These are phyloP conservation scores for Eurytoma californica DNA, from an alignment of 2,888 invertebrate species.

Conservation along the genomic window DNA sequence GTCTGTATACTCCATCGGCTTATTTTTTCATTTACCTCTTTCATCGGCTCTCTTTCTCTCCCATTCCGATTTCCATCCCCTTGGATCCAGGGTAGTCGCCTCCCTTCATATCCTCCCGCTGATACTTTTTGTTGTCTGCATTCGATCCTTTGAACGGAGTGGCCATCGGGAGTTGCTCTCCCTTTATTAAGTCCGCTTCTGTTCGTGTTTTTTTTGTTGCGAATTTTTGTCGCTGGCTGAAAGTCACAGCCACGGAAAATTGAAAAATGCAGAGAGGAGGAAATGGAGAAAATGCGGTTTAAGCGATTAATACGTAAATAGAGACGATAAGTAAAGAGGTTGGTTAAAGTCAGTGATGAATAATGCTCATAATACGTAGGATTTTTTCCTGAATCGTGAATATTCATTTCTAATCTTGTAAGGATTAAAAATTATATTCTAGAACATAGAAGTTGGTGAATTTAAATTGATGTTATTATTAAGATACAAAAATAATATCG, in stretches of 20 bases:
- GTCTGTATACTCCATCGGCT: slow-evolving; percentile 26
- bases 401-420: no score
- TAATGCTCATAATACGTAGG: no score
- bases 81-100: no score
- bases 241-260: slow-evolving; percentile 9
- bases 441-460: no score
- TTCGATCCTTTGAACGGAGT: slow-evolving; percentile 1
- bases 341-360: no score
- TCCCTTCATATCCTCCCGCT: background rate
- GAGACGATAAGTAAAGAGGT: background rate
- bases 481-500: no score
- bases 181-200: slow-evolving; percentile 33
- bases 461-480: no score
- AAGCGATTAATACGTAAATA: slow-evolving; percentile 16
- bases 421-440: no score
- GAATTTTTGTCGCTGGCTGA: background rate
- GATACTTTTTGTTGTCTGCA: background rate
- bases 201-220: background rate
- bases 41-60: slow-evolving; percentile 13
- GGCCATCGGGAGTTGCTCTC: no score
- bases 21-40: slow-evolving; percentile 38
- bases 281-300: background rate
- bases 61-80: background rate
- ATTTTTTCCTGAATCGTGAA: no score
- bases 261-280: background rate